Percentiles rank a stretch among this genome's conserved stretches.
Evolutionary conservation across 2,113 vertebrate genomes (phyloP).

Genomic region (Mormyrus iriodes): DNA sequence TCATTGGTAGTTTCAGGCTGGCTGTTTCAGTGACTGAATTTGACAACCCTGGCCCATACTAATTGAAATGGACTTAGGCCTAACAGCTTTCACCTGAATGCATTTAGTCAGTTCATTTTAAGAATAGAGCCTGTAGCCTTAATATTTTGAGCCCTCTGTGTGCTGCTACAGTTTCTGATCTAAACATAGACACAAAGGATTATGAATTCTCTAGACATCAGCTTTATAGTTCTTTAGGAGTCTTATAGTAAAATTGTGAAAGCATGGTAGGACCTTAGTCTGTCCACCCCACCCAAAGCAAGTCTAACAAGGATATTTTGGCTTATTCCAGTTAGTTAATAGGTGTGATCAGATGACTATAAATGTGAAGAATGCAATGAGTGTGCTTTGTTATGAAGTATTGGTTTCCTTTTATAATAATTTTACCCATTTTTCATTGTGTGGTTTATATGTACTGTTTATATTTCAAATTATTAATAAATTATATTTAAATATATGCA

Average conservation of each 20-base stretch:
- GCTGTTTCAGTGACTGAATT: too few species aligned
- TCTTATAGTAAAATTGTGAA: neutral
- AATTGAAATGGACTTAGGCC: neutral
- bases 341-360: neutral
- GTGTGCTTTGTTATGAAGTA: neutral
- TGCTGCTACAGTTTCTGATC: neutral
- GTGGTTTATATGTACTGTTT: neutral
- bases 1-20: too few species aligned
- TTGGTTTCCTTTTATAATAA: neutral
- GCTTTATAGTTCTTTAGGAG: neutral
- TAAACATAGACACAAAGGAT: neutral
- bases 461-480: neutral
- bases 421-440: neutral
- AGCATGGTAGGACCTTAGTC: neutral
- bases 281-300: neutral
- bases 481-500: neutral
- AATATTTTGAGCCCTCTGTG: neutral
- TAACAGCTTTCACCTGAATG: neutral
- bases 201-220: neutral
- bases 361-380: neutral
- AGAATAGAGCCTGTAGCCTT: neutral
- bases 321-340: neutral
- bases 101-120: neutral
- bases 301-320: neutral
- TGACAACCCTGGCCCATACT: neutral